Percentiles rank a stretch among this genome's conserved stretches.
These are phyloP conservation scores for Diorhabda sublineata DNA, from an alignment of 1,140 invertebrate genomes.

Conservation along the genomic window DNA sequence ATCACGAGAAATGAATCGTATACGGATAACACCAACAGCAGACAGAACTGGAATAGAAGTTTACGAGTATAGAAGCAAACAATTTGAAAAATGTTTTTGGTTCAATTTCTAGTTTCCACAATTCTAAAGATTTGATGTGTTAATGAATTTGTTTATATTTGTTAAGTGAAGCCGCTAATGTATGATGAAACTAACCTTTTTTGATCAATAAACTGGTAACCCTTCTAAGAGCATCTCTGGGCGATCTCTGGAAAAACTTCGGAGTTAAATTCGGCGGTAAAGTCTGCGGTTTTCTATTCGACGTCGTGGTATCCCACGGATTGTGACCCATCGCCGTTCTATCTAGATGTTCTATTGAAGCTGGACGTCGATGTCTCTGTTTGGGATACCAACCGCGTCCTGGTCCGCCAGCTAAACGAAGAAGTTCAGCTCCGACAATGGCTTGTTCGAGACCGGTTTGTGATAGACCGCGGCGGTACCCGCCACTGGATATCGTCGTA, in stretches of 20 bases:
- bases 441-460: slow-evolving; percentile 47
- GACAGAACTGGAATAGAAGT: too few relatives aligned
- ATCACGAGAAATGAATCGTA: too few relatives aligned
- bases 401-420: slow-evolving; percentile 71
- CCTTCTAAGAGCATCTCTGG: slow-evolving; percentile 74
- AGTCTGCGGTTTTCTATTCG: slow-evolving; percentile 68
- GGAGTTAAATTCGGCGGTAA: slow-evolving; percentile 78
- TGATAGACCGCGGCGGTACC: slow-evolving; percentile 33
- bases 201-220: slow-evolving; percentile 83
- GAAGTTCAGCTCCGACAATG: slow-evolving; percentile 68
- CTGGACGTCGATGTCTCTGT: slow-evolving; percentile 65
- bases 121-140: background rate
- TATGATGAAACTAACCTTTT: slow-evolving; percentile 59
- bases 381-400: slow-evolving; percentile 80
- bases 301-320: slow-evolving; percentile 43
- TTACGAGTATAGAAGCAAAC: background rate
- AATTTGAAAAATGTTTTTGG: slow-evolving; percentile 1
- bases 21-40: too few relatives aligned
- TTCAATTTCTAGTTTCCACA: background rate
- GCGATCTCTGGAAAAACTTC: slow-evolving; percentile 82
- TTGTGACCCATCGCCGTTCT: slow-evolving; percentile 56
- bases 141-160: background rate
- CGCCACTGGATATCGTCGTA: slow-evolving; percentile 35
- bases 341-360: slow-evolving; percentile 79
- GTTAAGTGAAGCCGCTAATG: too few relatives aligned